phyloP scores from a whole-genome alignment of 2,888 invertebrate species.

The Zygaena filipendulae region DNA sequence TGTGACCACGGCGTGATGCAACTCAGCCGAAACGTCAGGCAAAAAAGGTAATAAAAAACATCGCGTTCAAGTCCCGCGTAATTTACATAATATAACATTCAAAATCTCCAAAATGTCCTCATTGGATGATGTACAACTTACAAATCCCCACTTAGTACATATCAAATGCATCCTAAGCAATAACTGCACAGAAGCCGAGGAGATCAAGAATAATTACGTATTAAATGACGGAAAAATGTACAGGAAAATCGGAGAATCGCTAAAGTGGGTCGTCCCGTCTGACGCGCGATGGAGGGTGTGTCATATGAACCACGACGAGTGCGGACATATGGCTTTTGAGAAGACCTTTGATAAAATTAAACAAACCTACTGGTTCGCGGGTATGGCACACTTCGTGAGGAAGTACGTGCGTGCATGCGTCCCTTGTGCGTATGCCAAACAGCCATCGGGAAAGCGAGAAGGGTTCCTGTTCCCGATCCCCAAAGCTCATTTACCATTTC shows the following conservation, averaged over 20 bases:
- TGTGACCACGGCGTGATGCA: too few relatives aligned
- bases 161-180: neutral
- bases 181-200: slow-evolving; percentile 5
- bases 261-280: slow-evolving; percentile 25
- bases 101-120: too few relatives aligned
- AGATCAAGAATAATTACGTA: slow-evolving; percentile 13
- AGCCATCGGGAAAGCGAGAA: slow-evolving; percentile 10
- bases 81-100: too few relatives aligned
- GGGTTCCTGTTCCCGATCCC: slow-evolving; percentile 26
- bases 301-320: slow-evolving; percentile 29
- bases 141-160: neutral
- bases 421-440: slow-evolving; percentile 22
- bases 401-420: slow-evolving; percentile 35
- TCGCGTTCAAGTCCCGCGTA: too few relatives aligned
- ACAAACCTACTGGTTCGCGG: slow-evolving; percentile 35
- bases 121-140: neutral
- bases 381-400: slow-evolving; percentile 28
- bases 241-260: slow-evolving; percentile 9
- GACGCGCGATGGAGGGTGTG: slow-evolving; percentile 23
- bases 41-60: too few relatives aligned
- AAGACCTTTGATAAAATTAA: slow-evolving; percentile 25
- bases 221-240: slow-evolving; percentile 12
- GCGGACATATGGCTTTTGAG: slow-evolving; percentile 30
- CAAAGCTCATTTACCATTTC: slow-evolving; percentile 32
- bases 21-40: too few relatives aligned